Base-by-base conservation (phyloP, 2,797 vertebrate genomes). In the Labroides dimidiatus region DNA sequence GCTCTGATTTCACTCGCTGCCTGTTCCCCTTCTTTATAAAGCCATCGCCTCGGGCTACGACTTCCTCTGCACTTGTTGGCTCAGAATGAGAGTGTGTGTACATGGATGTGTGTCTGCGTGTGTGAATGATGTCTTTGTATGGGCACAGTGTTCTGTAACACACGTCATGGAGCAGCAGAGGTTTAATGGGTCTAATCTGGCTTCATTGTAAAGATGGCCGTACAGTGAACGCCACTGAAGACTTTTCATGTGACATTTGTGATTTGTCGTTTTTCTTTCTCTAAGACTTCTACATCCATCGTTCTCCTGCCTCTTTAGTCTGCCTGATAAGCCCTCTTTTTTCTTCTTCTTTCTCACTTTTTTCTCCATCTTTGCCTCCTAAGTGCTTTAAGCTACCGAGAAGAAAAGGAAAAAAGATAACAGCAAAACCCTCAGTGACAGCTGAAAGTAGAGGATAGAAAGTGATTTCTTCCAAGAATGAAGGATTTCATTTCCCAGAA, bases 81-180 rank as follows among this genome's bases (percentile, higher is more conserved):
- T 56, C 43, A 12, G 47, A 69, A 27, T 33, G 7, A 69, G 39
- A 48, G 59, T 55, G 60, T 49, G 23, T 41, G 12, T 51, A 19
- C 14, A 6, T 64, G 44, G 11, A 52, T 27, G 24, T 27, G 24
- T 27, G 24, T 27, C 4, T 43, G 53, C 23, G 67, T 27, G 67
- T 63, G 50, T 82, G 77, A 88, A 87, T 80, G 79, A 68, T 17
- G 68, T 59, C 87, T 88, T 90, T 91, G 87, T 91, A 24, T 23
- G 1, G 47, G 37, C 14, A 75, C 68, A 71, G 79, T 77, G 72
- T 76, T 75, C 67, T 71, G 42, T 53, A 69, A 68, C 69, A 78
- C 67, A 70, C 78, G 69, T 44, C 11, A 36, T 69, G 68, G 67
- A 62, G 48, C 71, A 77, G 68, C 43, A 21, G 77, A 45, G 55